Conservation (phyloP, 2,113 vertebrate genomes). For the Toxotes chatareus region DNA sequence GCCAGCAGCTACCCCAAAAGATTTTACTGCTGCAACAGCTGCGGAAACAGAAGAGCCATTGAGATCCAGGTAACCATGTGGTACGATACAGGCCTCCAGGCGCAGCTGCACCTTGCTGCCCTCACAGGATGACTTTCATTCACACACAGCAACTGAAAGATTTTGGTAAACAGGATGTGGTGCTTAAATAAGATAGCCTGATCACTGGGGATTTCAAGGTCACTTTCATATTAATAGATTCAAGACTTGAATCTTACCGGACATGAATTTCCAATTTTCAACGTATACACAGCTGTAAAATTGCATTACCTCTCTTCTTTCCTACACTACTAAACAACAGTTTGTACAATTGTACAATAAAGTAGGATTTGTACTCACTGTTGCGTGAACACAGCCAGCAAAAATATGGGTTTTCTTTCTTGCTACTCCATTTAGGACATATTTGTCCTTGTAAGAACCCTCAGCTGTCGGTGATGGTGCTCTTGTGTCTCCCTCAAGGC, state of each 20-base stretch:
- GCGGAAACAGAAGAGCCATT: constrained; percentile 25
- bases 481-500: constrained; percentile 37
- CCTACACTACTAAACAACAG: neutral
- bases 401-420: neutral
- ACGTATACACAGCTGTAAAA: too few species aligned
- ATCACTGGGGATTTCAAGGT: constrained; percentile 16
- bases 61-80: constrained; percentile 44
- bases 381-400: neutral
- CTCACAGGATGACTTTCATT: constrained; percentile 19
- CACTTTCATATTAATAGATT: constrained; percentile 8
- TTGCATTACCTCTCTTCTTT: neutral
- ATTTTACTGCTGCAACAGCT: constrained; percentile 49
- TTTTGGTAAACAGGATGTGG: neutral
- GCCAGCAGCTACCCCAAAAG: constrained; percentile 24
- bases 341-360: neutral
- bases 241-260: too few species aligned
- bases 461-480: constrained; percentile 22
- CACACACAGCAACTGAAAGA: neutral
- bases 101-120: constrained; percentile 20
- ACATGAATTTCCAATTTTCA: too few species aligned
- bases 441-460: constrained; percentile 16
- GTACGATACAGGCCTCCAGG: constrained; percentile 15
- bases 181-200: constrained; percentile 4
- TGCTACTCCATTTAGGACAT: neutral
- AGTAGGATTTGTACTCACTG: neutral